Base-by-base conservation (phyloP, 2,113 vertebrate genomes). In the Miniopterus natalensis region DNA sequence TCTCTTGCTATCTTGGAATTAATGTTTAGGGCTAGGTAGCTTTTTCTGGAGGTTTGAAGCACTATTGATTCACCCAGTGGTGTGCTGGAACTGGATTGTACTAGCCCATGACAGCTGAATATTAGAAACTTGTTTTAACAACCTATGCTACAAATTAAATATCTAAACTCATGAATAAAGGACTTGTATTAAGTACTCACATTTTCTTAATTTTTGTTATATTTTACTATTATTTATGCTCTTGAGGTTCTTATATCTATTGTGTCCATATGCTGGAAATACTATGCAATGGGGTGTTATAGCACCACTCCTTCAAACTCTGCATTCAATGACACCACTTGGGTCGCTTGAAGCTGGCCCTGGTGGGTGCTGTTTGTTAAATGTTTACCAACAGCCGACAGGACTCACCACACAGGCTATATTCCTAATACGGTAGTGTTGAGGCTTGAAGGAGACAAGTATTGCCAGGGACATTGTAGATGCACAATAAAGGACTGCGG, bases 71-170 rank as follows among this genome's bases (percentile, higher is more conserved):
- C 21, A 55, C 31, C 1, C 8, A 42, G 1, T 75, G 36, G n/a
- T 85, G 2, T 88, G 53, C 36, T 83, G 45, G 8, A 73, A 85
- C 23, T 81, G 21, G 81, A 66, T 74, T 94, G 2, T 75, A 59
- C 40, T 95, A 45, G 14, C 4, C 2, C 21, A 57, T 61, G 73
- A 71, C 88, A 92, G 14, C 45, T 3, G 23, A 75, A 80, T 51
- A 63, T 45, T 92, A 27, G 63, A 91, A 94, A 68, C 42, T 36
- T 71, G 51, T 55, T 75, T 36, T 89, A 36, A 25, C 2, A 59
- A 18, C 7, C 59, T 51, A 47, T 80, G 18, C 75, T 92, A 79
- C 31, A 87, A 53, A 66, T 90, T 92, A 80, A 77, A 83, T 92
- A 59, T 77, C 31, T 3, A 57, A 81, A 95, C 6, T 86, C 57